Evolutionary conservation across 2,113 vertebrate genomes (phyloP).

Genomic region (Amphiprion percula): DNA sequence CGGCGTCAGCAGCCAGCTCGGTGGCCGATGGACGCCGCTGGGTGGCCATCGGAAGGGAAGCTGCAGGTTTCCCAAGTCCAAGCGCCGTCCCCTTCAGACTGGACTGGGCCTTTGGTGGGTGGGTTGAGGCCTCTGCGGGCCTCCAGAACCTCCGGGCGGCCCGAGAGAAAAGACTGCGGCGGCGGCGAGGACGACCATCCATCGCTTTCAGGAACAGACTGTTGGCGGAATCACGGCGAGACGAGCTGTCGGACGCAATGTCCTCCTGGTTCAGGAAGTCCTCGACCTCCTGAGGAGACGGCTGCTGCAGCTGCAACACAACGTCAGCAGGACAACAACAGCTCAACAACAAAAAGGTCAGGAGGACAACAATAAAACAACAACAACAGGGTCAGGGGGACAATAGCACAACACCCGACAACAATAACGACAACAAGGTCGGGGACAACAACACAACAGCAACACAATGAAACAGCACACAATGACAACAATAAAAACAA

Average conservation of each 20-base stretch:
- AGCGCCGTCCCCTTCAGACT: slow-evolving; percentile 60
- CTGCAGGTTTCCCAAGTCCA: slow-evolving; percentile 28
- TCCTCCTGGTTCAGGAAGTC: slow-evolving; percentile 78
- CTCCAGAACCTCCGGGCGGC: not conserved
- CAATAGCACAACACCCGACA: too few species aligned
- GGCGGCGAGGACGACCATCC: slow-evolving; percentile 76
- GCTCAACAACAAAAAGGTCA: too few species aligned
- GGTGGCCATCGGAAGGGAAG: slow-evolving; percentile 2
- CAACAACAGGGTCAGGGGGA: too few species aligned
- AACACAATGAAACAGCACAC: too few species aligned
- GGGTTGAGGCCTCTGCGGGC: slow-evolving; percentile 26
- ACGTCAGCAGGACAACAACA: too few species aligned
- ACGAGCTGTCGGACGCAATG: slow-evolving; percentile 27
- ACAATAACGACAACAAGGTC: too few species aligned
- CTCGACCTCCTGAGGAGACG: slow-evolving; percentile 71
- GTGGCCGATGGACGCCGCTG: slow-evolving; percentile 67
- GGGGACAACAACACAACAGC: too few species aligned
- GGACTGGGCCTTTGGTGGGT: slow-evolving; percentile 47
- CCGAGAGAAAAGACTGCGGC: slow-evolving; percentile 67
- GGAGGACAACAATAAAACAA: too few species aligned
- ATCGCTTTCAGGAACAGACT: slow-evolving; percentile 80
- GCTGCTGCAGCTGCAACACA: slow-evolving; percentile 71
- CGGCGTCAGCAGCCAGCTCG: slow-evolving; percentile 74
- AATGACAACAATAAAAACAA: too few species aligned
- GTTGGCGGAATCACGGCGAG: slow-evolving; percentile 62